phyloP scores from a whole-genome alignment of 53 echinoderm and acorn worm genomes.

The Hippasteria phrygiana region DNA sequence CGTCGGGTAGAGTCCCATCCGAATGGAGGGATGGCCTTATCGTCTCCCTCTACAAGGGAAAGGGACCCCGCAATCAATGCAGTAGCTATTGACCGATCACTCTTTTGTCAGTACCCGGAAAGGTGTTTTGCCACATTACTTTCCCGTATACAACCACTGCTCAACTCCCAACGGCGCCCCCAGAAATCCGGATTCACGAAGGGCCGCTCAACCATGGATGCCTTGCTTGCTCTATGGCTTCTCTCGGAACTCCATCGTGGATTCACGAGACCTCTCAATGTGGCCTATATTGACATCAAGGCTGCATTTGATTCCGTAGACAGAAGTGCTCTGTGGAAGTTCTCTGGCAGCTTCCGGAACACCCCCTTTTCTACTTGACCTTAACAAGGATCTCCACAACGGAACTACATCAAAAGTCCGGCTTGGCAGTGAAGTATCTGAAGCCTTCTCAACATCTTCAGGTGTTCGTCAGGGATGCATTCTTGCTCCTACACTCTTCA shows the following conservation, averaged over 20 bases:
- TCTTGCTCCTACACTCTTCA: neutral
- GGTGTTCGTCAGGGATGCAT: neutral
- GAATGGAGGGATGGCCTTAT: neutral
- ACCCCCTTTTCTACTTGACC: neutral
- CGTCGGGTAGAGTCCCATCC: neutral
- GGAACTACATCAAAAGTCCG: neutral
- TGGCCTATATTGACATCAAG: too few species aligned
- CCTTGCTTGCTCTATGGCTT: neutral
- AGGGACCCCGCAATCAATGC: neutral
- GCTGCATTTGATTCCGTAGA: neutral
- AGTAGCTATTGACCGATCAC: neutral
- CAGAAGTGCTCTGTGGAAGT: neutral
- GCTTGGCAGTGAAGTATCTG: neutral
- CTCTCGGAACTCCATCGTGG: neutral
- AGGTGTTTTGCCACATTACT: neutral
- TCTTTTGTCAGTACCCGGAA: neutral
- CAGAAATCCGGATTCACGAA: neutral
- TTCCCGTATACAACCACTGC: neutral
- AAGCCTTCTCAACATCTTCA: conserved; percentile 3
- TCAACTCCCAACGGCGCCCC: neutral
- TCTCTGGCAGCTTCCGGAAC: neutral
- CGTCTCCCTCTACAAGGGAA: neutral
- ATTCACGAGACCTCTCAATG: conserved; percentile 12
- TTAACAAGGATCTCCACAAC: neutral
- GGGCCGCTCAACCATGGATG: neutral